phyloP scores from a whole-genome alignment of 1,140 invertebrate species.

The Drosophila aff. region DNA sequence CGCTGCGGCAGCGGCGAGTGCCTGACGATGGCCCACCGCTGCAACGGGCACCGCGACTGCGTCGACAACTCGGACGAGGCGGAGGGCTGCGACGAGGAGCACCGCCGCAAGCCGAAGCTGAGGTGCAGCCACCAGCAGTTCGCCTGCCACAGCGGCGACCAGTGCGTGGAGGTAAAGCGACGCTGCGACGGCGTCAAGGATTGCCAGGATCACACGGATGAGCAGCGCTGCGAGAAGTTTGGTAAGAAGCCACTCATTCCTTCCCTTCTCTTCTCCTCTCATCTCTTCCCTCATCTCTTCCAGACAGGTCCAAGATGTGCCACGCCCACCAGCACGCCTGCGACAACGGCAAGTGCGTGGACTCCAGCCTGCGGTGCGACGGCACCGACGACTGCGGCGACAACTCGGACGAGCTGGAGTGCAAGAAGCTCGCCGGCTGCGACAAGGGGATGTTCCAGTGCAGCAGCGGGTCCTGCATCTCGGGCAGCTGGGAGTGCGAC shows the following conservation, averaged over 20 bases:
- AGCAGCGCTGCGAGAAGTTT: conserved; percentile 87
- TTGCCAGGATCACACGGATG: conserved; percentile 92
- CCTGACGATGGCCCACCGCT: conserved; percentile 87
- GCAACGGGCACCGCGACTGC: conserved; percentile 90
- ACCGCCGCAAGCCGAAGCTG: conserved; percentile 61
- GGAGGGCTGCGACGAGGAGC: conserved; percentile 86
- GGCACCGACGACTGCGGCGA: conserved; percentile 88
- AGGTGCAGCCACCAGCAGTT: conserved; percentile 87
- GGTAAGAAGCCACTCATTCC: conserved; percentile 54
- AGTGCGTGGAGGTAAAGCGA: conserved; percentile 85
- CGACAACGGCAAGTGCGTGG: conserved; percentile 92
- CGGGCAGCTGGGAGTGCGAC: conserved; percentile 91
- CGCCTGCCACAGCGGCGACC: conserved; percentile 86
- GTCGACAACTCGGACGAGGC: conserved; percentile 89
- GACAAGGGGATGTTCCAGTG: conserved; percentile 85
- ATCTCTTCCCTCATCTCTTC: neutral
- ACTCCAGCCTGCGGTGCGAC: conserved; percentile 88
- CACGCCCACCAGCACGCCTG: conserved; percentile 91
- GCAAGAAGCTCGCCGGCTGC: conserved; percentile 84
- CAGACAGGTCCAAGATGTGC: conserved; percentile 84
- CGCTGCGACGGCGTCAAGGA: conserved; percentile 91
- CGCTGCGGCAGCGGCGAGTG: conserved; percentile 88
- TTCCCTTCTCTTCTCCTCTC: too few relatives aligned
- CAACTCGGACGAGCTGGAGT: conserved; percentile 88
- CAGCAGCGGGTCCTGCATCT: conserved; percentile 89